These are phyloP conservation scores for Musca domestica DNA, from an alignment of 1,140 invertebrate genomes.

Conservation along the genomic window DNA sequence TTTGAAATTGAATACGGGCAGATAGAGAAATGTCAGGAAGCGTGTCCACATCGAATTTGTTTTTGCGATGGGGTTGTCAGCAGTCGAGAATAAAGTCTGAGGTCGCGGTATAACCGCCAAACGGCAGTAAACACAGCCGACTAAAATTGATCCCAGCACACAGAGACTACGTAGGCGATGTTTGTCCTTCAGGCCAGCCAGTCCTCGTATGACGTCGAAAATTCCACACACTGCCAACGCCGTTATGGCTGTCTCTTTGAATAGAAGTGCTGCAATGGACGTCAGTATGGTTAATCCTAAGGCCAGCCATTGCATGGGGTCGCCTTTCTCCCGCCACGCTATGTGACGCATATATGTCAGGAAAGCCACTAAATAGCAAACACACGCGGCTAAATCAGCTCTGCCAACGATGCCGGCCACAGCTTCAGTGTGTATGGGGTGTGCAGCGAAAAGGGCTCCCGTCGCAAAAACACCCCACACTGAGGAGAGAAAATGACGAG, in stretches of 20 bases:
- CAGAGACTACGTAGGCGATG: slow-evolving; percentile 66
- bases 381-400: slow-evolving; percentile 88
- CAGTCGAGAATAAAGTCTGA: slow-evolving; percentile 77
- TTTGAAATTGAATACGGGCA: slow-evolving; percentile 82
- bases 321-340: slow-evolving; percentile 59
- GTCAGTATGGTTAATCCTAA: slow-evolving; percentile 59
- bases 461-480: slow-evolving; percentile 71
- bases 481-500: slow-evolving; percentile 64
- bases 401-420: slow-evolving; percentile 95
- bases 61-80: slow-evolving; percentile 86
- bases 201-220: slow-evolving; percentile 64
- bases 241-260: slow-evolving; percentile 91
- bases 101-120: slow-evolving; percentile 64
- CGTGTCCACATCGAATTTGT: slow-evolving; percentile 69
- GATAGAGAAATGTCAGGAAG: slow-evolving; percentile 80
- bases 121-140: slow-evolving; percentile 62
- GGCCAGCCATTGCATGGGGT: slow-evolving; percentile 60
- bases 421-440: slow-evolving; percentile 95
- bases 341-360: slow-evolving; percentile 72
- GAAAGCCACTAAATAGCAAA: slow-evolving; percentile 86
- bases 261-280: slow-evolving; percentile 71
- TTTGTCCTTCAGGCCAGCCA: slow-evolving; percentile 56
- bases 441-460: slow-evolving; percentile 87
- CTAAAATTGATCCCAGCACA: slow-evolving; percentile 60
- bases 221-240: slow-evolving; percentile 83